These are phyloP conservation scores for Athalia circularis DNA, from an alignment of 2,888 invertebrate genomes.

Conservation along the genomic window DNA sequence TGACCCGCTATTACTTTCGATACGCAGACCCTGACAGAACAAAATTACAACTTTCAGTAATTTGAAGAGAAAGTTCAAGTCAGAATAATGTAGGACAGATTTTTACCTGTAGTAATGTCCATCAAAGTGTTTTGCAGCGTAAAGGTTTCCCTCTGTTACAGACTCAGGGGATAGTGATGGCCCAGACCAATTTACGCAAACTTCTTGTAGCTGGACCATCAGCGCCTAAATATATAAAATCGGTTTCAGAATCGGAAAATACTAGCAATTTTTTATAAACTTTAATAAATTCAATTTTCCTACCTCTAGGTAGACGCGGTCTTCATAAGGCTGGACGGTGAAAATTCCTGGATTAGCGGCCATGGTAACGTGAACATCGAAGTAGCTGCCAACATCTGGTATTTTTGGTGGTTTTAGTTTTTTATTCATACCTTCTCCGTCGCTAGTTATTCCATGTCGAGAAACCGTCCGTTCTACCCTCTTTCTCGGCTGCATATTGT, in stretches of 20 bases:
- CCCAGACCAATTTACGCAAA: conserved; percentile 77
- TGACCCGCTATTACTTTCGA: conserved; percentile 76
- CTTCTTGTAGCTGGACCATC: conserved; percentile 81
- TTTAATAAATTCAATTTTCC: background rate
- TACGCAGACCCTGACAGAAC: conserved; percentile 74
- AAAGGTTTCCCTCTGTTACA: conserved; percentile 79
- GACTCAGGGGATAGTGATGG: conserved; percentile 72
- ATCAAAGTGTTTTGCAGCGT: conserved; percentile 81
- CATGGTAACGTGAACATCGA: conserved; percentile 84
- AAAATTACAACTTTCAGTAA: conserved; percentile 22
- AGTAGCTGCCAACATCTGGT: conserved; percentile 76
- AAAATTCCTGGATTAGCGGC: conserved; percentile 87
- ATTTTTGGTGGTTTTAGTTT: conserved; percentile 72
- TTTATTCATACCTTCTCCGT: conserved; percentile 59
- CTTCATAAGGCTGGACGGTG: conserved; percentile 74
- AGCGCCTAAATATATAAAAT: conserved; percentile 69
- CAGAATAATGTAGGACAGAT: background rate
- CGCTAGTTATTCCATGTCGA: conserved; percentile 35
- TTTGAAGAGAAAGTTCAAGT: conserved; percentile 16
- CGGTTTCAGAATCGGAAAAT: background rate
- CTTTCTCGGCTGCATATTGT: conserved; percentile 53
- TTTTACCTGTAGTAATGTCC: conserved; percentile 84
- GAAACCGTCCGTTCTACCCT: conserved; percentile 58
- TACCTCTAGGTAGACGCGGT: conserved; percentile 54
- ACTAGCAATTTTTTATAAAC: background rate